Evolutionary conservation across 2,113 vertebrate genomes (phyloP), one percentile per base, ranked within the genome.

Genomic region (Heptranchias perlo): DNA sequence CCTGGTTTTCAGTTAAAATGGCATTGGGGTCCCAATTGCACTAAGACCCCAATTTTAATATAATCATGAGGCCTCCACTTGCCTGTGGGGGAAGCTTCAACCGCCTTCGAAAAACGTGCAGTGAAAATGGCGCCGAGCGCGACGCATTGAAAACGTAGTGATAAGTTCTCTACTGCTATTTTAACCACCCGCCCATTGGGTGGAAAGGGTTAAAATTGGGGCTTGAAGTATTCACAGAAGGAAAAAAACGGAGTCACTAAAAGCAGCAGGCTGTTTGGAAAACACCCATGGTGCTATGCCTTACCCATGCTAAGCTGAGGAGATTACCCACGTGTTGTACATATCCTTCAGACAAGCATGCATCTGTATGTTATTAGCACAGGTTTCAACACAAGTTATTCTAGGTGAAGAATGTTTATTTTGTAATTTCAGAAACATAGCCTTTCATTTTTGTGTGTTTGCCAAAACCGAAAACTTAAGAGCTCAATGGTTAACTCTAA

Each of bases 351-450:
- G 65, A 47, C 94, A 95, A 35, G 64, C 47, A 35, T 47, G 44
- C 94, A 69, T 95, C 23, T 69, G 94, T 95, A 67, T 95, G 28
- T 73, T 95, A 31, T 69, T 95, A 49, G 47, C 44, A 67, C 49
- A 73, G 44, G 64, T 49, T 95, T 95, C 93, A 31, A 31, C 13
- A 69, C n/a, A 95, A 95, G 65, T 47, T 69, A 95, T 49, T 95
- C 44, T 28, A 52, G 44, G 65, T 95, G 65, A 95, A 95, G 64
- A 95, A 69, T 95, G 47, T 95, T 73, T 95, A 69, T 28, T 95
- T 95, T 67, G 64, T 52, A 95, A 69, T 95, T 69, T 73, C 47
- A 95, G 44, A 52, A 95, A 69, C 69, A 67, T 35, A 1, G 65
- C 64, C 62, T 52, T 49, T 95, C 64, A 95, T 95, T 95, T 69